These are phyloP conservation scores for Panagrolaimus sp. DNA, from an alignment of 1,140 invertebrate genomes.

Conservation along the genomic window DNA sequence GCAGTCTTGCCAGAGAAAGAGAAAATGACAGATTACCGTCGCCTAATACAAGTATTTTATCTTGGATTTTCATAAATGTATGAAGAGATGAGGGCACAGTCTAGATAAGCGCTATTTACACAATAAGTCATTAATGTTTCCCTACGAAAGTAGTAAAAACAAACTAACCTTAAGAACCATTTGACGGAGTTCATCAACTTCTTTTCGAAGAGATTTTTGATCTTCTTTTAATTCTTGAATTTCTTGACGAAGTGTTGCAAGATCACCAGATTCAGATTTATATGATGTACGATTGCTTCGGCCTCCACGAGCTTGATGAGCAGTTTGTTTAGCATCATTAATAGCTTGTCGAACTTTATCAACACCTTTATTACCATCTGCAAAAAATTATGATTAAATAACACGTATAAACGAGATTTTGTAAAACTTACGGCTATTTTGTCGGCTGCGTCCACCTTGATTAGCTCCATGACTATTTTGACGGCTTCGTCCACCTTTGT, in stretches of 20 bases:
- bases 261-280: conserved; percentile 15
- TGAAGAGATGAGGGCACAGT: conserved; percentile 1
- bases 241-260: conserved; percentile 11
- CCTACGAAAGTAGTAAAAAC: too few relatives aligned
- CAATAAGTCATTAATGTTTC: too few relatives aligned
- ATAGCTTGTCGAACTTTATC: conserved; percentile 2
- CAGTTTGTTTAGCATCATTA: conserved; percentile 5
- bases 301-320: neutral
- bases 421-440: neutral
- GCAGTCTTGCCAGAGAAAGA: neutral
- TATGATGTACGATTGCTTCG: neutral
- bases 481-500: conserved; percentile 11
- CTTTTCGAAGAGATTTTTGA: conserved; percentile 8
- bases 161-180: conserved; percentile 21
- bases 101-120: neutral
- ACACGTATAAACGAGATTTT: neutral
- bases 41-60: conserved; percentile 9
- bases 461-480: conserved; percentile 5
- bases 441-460: neutral
- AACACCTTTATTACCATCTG: conserved; percentile 19
- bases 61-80: neutral
- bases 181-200: conserved; percentile 6
- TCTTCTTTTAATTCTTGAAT: conserved; percentile 4
- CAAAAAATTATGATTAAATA: neutral
- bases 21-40: conserved; percentile 10